Conservation (phyloP, 2,888 invertebrate species). For the Miltochrista miniata region DNA sequence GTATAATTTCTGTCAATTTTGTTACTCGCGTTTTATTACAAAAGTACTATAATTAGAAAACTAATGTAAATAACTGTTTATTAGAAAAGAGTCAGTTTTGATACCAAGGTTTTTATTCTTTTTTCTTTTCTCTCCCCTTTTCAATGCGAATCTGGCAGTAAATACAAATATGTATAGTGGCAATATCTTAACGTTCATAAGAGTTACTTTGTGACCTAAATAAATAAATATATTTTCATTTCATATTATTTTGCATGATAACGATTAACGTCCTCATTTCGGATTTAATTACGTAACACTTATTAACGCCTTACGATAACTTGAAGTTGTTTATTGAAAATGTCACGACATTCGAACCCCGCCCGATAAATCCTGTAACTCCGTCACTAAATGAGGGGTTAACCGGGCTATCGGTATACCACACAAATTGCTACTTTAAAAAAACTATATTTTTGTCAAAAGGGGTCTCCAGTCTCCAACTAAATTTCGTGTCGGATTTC, state of each 20-base stretch:
- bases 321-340: background rate
- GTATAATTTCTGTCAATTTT: too few species aligned
- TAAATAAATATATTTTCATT: too few species aligned
- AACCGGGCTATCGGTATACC: conserved; percentile 10
- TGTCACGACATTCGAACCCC: background rate
- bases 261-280: background rate
- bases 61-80: too few species aligned
- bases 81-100: too few species aligned
- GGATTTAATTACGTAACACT: background rate
- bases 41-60: too few species aligned
- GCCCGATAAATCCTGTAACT: conserved; percentile 6
- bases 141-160: too few species aligned
- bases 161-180: too few species aligned
- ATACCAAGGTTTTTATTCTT: too few species aligned
- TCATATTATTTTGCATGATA: background rate
- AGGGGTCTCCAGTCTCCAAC: conserved; percentile 4
- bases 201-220: too few species aligned
- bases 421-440: conserved; percentile 7
- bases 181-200: too few species aligned
- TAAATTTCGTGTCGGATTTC: conserved; percentile 13
- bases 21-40: too few species aligned
- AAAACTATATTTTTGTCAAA: background rate
- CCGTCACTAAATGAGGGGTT: conserved; percentile 9
- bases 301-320: background rate
- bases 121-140: too few species aligned